phyloP scores from a whole-genome alignment of 2,113 vertebrate species.

The Semnornis frantzii region DNA sequence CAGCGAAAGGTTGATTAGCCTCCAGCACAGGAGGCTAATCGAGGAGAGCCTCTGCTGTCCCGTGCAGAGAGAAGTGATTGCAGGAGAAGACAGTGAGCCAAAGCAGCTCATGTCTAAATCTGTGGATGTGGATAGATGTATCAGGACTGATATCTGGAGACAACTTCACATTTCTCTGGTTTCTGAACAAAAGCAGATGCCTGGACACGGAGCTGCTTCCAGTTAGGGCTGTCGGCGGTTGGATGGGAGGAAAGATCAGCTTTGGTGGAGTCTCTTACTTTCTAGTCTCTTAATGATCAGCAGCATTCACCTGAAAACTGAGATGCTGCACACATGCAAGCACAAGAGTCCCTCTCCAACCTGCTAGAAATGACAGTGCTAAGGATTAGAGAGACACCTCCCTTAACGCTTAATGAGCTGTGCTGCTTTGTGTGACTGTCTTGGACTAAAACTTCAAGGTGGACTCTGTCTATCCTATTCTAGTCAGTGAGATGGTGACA shows the following conservation, averaged over 20 bases:
- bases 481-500: neutral
- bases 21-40: neutral
- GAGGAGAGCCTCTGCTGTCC: neutral
- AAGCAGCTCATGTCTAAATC: neutral
- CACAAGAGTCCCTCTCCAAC: neutral
- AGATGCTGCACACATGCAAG: neutral
- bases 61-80: rapidly evolving
- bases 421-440: neutral
- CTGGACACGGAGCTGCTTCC: neutral
- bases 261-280: neutral
- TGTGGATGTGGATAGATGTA: neutral
- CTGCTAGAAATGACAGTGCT: neutral
- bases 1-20: neutral
- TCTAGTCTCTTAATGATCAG: neutral
- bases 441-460: neutral
- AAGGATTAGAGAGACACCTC: neutral
- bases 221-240: neutral
- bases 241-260: neutral
- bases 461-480: neutral
- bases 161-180: neutral
- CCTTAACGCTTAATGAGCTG: neutral
- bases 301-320: neutral
- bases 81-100: neutral
- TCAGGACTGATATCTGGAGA: neutral
- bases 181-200: neutral